Conservation (phyloP, 2,113 vertebrate genomes). For the Pseudopodoces humilis region DNA sequence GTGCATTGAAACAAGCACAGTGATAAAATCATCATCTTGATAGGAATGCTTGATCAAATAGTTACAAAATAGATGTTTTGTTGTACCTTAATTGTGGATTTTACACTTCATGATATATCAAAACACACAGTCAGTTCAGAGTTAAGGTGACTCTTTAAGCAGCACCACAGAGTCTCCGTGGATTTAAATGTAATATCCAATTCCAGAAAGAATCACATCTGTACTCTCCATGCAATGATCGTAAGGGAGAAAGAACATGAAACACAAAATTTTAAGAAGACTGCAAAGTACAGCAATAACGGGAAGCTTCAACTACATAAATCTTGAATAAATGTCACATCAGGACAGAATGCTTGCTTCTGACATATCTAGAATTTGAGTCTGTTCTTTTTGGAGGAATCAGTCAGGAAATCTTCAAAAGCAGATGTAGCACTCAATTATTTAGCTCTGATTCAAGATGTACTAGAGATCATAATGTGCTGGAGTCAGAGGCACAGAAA, state of each 20-base stretch:
- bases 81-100: neutral
- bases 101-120: neutral
- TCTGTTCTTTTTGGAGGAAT: neutral
- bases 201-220: neutral
- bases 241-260: neutral
- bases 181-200: neutral
- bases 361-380: neutral
- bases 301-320: neutral
- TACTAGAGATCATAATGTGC: neutral
- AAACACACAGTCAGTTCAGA: neutral
- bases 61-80: neutral
- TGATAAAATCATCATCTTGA: neutral
- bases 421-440: neutral
- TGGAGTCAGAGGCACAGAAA: no score
- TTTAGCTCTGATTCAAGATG: neutral
- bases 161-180: neutral
- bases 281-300: neutral
- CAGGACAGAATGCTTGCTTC: neutral
- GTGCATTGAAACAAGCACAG: neutral
- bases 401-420: neutral
- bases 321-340: neutral
- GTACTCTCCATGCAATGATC: neutral
- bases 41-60: neutral
- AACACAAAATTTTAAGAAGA: neutral
- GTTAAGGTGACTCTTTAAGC: neutral